Percentiles rank a stretch among this genome's conserved stretches.
These are phyloP conservation scores for Platypus cylindrus DNA, from an alignment of 2,888 invertebrate species.

Conservation along the genomic window DNA sequence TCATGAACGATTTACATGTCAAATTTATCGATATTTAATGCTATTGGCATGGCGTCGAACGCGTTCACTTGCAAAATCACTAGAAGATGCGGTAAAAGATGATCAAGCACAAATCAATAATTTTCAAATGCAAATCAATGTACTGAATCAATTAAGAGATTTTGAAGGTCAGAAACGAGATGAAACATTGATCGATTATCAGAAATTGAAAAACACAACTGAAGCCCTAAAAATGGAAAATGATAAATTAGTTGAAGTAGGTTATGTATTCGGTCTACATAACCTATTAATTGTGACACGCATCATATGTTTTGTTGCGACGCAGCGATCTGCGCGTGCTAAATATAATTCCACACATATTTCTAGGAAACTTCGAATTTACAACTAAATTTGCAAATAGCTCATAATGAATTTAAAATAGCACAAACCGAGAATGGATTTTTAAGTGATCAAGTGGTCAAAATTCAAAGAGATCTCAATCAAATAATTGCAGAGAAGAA, in stretches of 20 bases:
- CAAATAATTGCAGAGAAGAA: slow-evolving; percentile 25
- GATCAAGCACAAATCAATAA: slow-evolving; percentile 29
- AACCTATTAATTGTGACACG: too few relatives aligned
- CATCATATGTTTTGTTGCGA: too few relatives aligned
- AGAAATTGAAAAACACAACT: slow-evolving; percentile 16
- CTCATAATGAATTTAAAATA: slow-evolving; percentile 15
- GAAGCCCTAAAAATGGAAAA: slow-evolving; percentile 18
- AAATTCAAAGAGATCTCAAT: slow-evolving; percentile 14
- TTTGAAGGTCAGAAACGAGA: slow-evolving; percentile 38
- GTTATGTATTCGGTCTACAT: too few relatives aligned
- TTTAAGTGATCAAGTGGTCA: slow-evolving; percentile 16
- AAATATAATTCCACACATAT: too few relatives aligned
- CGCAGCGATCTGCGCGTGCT: too few relatives aligned
- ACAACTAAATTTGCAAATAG: slow-evolving; percentile 12
- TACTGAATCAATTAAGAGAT: slow-evolving; percentile 44
- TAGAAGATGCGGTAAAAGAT: slow-evolving; percentile 17
- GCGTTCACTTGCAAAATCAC: slow-evolving; percentile 14
- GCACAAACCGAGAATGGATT: slow-evolving; percentile 17
- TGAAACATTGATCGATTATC: slow-evolving; percentile 16
- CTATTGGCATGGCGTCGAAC: slow-evolving; percentile 22
- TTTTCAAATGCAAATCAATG: slow-evolving; percentile 43
- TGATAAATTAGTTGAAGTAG: slow-evolving; percentile 15
- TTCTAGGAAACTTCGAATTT: slow-evolving; percentile 15
- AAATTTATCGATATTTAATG: slow-evolving; percentile 20
- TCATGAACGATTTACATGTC: slow-evolving; percentile 21